phyloP scores from a whole-genome alignment of 2,113 vertebrate species.

The Mirounga angustirostris region DNA sequence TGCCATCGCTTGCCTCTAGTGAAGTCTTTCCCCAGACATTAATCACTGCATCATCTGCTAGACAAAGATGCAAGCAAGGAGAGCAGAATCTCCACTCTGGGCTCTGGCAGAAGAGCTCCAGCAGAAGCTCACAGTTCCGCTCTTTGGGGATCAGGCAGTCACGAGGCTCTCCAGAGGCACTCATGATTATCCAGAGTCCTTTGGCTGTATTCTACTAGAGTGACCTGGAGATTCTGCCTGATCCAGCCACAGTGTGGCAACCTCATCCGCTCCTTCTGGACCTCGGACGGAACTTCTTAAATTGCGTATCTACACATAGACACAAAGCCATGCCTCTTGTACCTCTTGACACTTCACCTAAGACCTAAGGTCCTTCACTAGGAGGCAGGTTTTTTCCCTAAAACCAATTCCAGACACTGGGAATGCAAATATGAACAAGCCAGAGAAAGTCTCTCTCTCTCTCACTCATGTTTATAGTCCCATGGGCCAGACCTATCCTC shows the following conservation, averaged over 20 bases:
- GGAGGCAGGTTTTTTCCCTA: neutral
- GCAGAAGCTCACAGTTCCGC: neutral
- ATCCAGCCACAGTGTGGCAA: neutral
- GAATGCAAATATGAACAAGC: neutral
- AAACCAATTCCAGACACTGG: neutral
- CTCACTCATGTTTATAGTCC: neutral
- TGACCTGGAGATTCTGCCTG: neutral
- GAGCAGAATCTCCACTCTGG: neutral
- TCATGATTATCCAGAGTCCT: neutral
- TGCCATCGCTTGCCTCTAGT: neutral
- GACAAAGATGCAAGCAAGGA: neutral
- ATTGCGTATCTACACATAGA: neutral
- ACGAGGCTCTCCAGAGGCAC: neutral
- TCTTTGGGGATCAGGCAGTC: neutral
- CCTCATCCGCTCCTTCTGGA: constrained; percentile 1
- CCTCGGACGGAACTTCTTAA: neutral
- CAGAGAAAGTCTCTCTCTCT: neutral
- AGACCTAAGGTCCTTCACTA: neutral
- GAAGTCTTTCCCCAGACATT: neutral
- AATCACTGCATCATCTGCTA: neutral
- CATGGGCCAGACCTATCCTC: neutral
- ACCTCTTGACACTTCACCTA: constrained; percentile 10
- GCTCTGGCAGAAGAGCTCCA: neutral
- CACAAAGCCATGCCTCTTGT: neutral
- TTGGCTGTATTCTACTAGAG: neutral